Evolutionary conservation across 2,113 vertebrate genomes (phyloP).

Genomic region (Haemorhous mexicanus): DNA sequence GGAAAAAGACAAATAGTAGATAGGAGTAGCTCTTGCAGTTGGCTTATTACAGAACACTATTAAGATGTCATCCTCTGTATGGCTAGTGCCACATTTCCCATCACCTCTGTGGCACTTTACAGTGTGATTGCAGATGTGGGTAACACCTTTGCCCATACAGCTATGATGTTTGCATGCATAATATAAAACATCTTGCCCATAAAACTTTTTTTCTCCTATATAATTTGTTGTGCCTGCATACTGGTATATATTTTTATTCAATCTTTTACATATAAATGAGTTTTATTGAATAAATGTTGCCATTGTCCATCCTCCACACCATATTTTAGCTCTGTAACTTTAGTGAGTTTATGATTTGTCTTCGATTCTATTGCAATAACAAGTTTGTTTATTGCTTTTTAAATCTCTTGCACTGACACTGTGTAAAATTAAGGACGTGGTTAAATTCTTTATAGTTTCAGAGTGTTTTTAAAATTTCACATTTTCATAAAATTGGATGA

Average conservation of each 20-base stretch:
- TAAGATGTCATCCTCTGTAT: conserved; percentile 6
- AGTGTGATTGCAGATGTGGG: background rate
- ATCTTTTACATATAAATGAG: conserved; percentile 63
- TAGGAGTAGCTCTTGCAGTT: background rate
- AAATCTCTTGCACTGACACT: conserved; percentile 47
- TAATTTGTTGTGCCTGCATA: conserved; percentile 24
- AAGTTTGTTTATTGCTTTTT: conserved; percentile 66
- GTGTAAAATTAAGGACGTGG: conserved; percentile 42
- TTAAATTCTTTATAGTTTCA: conserved; percentile 48
- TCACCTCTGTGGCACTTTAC: background rate
- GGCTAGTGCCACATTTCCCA: background rate
- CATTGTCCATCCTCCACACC: conserved; percentile 22
- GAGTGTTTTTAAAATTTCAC: background rate
- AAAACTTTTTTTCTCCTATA: background rate
- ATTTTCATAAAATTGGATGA: conserved; percentile 29
- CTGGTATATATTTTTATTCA: conserved; percentile 35
- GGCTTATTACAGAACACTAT: conserved; percentile 41
- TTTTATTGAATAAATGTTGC: conserved; percentile 65
- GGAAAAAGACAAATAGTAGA: conserved; percentile 17
- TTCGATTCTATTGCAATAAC: conserved; percentile 39
- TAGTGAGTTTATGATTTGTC: conserved; percentile 50
- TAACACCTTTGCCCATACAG: background rate
- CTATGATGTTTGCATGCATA: background rate
- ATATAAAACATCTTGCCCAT: background rate
- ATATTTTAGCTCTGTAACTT: conserved; percentile 46